Base-by-base conservation (phyloP, 2,888 invertebrate genomes). In the Hipparchia sbordonii region DNA sequence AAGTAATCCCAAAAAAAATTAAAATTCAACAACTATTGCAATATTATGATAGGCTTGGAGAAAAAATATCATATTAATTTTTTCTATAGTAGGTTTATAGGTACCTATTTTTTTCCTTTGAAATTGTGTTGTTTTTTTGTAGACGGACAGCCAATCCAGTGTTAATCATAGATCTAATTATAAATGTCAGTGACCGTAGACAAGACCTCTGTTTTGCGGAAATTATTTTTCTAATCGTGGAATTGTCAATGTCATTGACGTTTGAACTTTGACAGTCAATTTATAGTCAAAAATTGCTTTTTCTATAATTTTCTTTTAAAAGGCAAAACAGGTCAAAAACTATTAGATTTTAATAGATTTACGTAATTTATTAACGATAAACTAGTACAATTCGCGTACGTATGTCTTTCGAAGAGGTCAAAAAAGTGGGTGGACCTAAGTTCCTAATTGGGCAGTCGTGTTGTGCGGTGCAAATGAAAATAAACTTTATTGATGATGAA, bases 401-500 rank as follows among this genome's bases (percentile, higher is more conserved):
- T 61, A 39, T 68, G 60, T 68, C 45, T 70, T 65, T 65, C 60
- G 63, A 71, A 56, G 9, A 66, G 56, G 51, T 70, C 65, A 61
- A 68, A 80, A 85, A 90, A 90, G 92, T 92, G 92, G 93, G 92
- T 90, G 91, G 91, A 88, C 88, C 87, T 72, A 62, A 67, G 70
- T 82, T 84, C 80, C 79, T 83, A 82, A 80, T 85, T 83, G 84
- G 83, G 85, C 86, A 72, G 72, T 72, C 62, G 67, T 77, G 76
- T 77, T 77, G 88, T 91, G 91, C 88, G 88, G 90, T 91, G 90
- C 85, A 89, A 85, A 85, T 85, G 85, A 87, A 87, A 85, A 86
- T 82, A 79, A 82, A 82, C 84, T 82, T 83, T 82, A 80, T 82
- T 89, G 88, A 92, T 91, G 86, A 92, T 93, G 92, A 93, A 95